Conservation (phyloP, 2,888 invertebrate genomes). For the Amaurobius ferox region DNA sequence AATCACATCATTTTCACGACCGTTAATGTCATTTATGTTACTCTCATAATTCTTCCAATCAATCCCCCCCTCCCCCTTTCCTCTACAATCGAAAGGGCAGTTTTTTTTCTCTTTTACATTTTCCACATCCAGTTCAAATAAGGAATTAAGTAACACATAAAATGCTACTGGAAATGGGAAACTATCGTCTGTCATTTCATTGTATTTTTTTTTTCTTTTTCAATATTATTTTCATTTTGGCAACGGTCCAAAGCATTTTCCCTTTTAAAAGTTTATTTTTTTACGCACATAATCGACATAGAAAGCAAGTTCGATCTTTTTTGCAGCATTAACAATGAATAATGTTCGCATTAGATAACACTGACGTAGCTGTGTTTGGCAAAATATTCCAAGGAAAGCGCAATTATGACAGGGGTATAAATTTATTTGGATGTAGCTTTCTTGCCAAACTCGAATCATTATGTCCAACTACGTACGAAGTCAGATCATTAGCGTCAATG, state of each 20-base stretch:
- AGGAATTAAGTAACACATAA: conserved; percentile 24
- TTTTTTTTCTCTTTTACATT: neutral
- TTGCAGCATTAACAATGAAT: neutral
- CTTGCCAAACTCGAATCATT: neutral
- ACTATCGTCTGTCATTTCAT: conserved; percentile 4
- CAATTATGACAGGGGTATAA: neutral
- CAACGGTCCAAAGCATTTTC: neutral
- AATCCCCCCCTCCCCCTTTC: neutral
- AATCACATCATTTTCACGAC: neutral
- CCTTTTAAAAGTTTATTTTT: neutral
- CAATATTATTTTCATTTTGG: conserved; percentile 11
- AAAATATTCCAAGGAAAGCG: neutral
- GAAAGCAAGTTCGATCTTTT: neutral
- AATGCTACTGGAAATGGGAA: neutral
- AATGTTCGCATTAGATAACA: conserved; percentile 15
- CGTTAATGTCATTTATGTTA: neutral
- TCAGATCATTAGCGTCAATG: neutral
- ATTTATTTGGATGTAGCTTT: neutral
- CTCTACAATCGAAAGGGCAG: neutral
- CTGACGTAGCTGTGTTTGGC: neutral
- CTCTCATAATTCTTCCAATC: neutral
- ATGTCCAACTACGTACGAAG: neutral
- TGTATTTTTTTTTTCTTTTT: neutral
- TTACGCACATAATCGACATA: neutral
- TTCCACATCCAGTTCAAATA: too few species aligned